A percentile compares a stretch with the other conserved stretches of the same genome.
Evolutionary conservation across 2,888 invertebrate species (phyloP).

Genomic region (Ernsta delagoae): DNA sequence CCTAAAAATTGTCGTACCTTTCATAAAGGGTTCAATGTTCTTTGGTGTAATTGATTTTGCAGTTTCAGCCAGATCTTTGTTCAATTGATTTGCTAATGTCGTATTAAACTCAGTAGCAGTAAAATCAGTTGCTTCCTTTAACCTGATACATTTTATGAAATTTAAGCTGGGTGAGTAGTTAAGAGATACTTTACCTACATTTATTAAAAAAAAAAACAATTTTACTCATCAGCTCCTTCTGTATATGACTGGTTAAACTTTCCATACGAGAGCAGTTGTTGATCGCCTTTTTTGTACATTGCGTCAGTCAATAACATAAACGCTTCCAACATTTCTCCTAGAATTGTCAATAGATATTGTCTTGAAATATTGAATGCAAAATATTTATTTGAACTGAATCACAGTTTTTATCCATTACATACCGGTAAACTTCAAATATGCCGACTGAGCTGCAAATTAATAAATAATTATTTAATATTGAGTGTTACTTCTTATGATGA

Average conservation of each 20-base stretch:
- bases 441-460: conserved; percentile 55
- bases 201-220: neutral
- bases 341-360: neutral
- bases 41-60: conserved; percentile 55
- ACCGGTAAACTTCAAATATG: conserved; percentile 57
- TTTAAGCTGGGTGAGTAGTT: neutral
- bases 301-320: conserved; percentile 61
- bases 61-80: conserved; percentile 49
- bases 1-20: conserved; percentile 48
- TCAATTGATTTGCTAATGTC: conserved; percentile 52
- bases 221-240: conserved; percentile 65
- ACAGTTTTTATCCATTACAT: no score
- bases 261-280: conserved; percentile 56
- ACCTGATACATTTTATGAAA: conserved; percentile 47
- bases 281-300: conserved; percentile 62
- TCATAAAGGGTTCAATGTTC: conserved; percentile 55
- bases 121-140: conserved; percentile 59
- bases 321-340: conserved; percentile 67
- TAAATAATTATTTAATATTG: conserved; percentile 33
- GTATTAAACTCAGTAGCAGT: conserved; percentile 57
- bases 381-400: no score
- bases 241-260: conserved; percentile 61
- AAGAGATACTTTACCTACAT: no score
- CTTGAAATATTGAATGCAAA: no score
- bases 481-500: neutral